phyloP scores from a whole-genome alignment of 1,140 invertebrate genomes.

The Heliconius melpomene region DNA sequence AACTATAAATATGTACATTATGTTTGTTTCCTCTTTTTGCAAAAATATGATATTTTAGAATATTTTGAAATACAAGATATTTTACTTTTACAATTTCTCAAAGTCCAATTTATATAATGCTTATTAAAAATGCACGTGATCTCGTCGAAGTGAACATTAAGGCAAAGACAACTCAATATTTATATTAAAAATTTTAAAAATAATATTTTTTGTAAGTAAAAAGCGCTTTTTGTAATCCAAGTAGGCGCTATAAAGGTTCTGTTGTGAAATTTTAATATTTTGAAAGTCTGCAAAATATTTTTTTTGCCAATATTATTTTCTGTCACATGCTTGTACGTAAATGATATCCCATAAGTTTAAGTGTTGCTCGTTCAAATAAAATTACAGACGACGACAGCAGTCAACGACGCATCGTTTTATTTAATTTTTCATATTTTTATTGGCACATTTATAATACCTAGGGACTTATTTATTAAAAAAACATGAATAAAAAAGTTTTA shows the following conservation, averaged over 20 bases:
- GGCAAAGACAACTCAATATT: not conserved
- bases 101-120: not conserved
- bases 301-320: too few relatives aligned
- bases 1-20: too few relatives aligned
- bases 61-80: not conserved
- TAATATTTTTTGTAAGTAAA: not conserved
- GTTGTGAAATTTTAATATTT: too few relatives aligned
- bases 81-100: not conserved
- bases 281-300: too few relatives aligned
- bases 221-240: not conserved
- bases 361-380: not conserved
- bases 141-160: not conserved
- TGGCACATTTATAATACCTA: too few relatives aligned
- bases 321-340: not conserved
- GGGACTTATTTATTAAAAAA: too few relatives aligned
- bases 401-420: not conserved
- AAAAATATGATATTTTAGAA: constrained; percentile 6
- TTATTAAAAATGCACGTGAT: not conserved
- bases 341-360: not conserved
- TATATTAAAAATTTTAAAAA: not conserved
- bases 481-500: not conserved
- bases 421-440: not conserved
- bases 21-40: not conserved
- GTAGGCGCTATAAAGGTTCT: not conserved
- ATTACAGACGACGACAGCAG: not conserved